Evolutionary conservation across 2,113 vertebrate genomes (phyloP), one percentile per base, ranked within the genome.

Genomic region (Urocolius indicus): DNA sequence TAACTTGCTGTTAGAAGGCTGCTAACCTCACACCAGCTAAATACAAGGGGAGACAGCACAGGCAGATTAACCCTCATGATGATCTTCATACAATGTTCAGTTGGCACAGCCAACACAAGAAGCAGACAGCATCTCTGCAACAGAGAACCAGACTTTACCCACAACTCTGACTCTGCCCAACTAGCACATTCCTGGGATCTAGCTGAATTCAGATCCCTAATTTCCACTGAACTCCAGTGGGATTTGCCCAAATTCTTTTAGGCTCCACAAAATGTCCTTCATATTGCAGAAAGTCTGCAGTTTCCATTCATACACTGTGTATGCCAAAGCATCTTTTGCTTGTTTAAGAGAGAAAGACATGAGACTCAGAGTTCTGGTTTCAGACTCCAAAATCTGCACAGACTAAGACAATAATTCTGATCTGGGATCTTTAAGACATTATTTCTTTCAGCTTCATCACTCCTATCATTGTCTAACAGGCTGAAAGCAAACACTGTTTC

Each of bases 1-100:
- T 88, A 68, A 86, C 69, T 30, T 15, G 23, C 36, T 1, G 36
- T 62, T 32, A 36, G 34, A 34, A 68, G 55, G 20, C 23, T 34
- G 48, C 45, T 95, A 65, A 83, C 54, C 96, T 94, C 29, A 1
- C 38, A 66, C 95, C 54, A 72, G 61, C 32, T 78, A 84, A 86
- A 81, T 18, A 48, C 58, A 6, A 24, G 11, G 67, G 46, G 41
- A 57, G 71, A 6, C 84, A 57, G 55, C 17, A 69, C 13, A 5
- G 85, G 87, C 30, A 66, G 52, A 55, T 77, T 22, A 87, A 76
- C 14, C 59, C 34, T 72, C 52, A 38, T 8, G 14, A 41, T 2
- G 38, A 83, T 51, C 46, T 46, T 71, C 59, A 18, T 58, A 41
- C 2, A 34, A 83, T 51, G 49, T 46, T 71, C 59, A 18, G 66